Evolutionary conservation across 1,140 invertebrate genomes (phyloP), one percentile per base, ranked within the genome.

Genomic region (Drosophila bifasciata): DNA sequence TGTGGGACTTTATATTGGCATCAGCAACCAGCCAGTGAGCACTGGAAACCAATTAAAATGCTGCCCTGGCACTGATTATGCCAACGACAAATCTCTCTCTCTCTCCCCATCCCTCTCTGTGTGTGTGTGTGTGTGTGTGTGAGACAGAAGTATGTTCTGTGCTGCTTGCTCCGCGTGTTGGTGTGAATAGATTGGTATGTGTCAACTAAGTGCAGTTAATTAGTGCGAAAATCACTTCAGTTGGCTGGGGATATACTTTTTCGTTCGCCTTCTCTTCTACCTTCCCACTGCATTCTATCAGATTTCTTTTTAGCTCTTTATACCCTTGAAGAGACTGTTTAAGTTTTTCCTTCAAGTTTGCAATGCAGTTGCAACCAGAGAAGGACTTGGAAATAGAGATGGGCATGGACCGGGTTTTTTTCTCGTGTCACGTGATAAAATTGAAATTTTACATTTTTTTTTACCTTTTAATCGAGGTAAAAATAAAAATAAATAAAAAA

Each of bases 141-240:
- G 21, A 50, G 41, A 46, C 15, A 8, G 15, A 17, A n/a, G 44
- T 44, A 39, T 40, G 41, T 57, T 44, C 49, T 41, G 71, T 43
- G 19, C 6, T 21, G 21, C 15, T 50, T 39, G 21, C 19, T 49
- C 8, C 28, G 48, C 46, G 36, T 45, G 72, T 68, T 46, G 71
- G 63, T 80, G 73, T 86, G 77, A 80, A 86, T 80, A 86, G 83
- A 86, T 88, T 88, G 83, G 78, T 88, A 88, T 88, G 83, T 88
- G 83, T 88, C 83, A 88, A 88, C 78, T 88, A 88, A 88, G 83
- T 83, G 83, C 84, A 88, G 83, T 88, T 88, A 88, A 88, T 88
- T 88, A 88, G 83, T 88, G 83, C 83, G 83, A 88, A 88, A 88
- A 88, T 88, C 83, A 88, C 83, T 88, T 83, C 74, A 88, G 83